Evolutionary conservation across 2,797 vertebrate genomes (phyloP).

Genomic region (Lepilemur septentrionalis): DNA sequence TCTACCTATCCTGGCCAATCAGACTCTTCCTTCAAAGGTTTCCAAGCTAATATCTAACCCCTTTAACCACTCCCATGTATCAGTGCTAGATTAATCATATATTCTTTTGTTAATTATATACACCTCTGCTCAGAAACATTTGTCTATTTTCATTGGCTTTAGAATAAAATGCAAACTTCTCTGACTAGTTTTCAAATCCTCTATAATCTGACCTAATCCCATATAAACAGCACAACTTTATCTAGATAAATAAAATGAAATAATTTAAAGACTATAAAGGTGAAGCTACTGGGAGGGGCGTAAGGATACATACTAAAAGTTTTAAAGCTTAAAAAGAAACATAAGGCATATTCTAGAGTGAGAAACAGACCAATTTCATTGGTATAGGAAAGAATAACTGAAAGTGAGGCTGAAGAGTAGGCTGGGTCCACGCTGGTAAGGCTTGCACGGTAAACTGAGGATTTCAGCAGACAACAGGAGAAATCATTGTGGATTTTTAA

Average conservation of each 20-base stretch:
- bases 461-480: not conserved
- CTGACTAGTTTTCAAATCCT: conserved; percentile 16
- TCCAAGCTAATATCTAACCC: not conserved
- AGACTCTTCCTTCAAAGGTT: not conserved
- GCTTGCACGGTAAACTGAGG: not conserved
- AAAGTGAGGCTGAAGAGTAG: not conserved
- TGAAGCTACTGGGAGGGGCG: not conserved
- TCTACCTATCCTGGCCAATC: not conserved
- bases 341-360: not conserved
- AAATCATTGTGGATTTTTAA: not conserved
- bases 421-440: not conserved
- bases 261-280: not conserved
- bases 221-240: not conserved
- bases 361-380: not conserved
- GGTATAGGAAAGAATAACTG: not conserved
- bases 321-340: not conserved
- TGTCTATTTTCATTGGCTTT: not conserved
- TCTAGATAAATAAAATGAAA: not conserved
- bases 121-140: not conserved
- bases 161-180: conserved; percentile 5
- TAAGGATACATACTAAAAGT: not conserved
- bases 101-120: not conserved
- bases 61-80: not conserved
- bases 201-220: not conserved
- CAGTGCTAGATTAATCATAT: not conserved